Evolutionary conservation across 2,113 vertebrate genomes (phyloP).

Genomic region (Silurus asotus): DNA sequence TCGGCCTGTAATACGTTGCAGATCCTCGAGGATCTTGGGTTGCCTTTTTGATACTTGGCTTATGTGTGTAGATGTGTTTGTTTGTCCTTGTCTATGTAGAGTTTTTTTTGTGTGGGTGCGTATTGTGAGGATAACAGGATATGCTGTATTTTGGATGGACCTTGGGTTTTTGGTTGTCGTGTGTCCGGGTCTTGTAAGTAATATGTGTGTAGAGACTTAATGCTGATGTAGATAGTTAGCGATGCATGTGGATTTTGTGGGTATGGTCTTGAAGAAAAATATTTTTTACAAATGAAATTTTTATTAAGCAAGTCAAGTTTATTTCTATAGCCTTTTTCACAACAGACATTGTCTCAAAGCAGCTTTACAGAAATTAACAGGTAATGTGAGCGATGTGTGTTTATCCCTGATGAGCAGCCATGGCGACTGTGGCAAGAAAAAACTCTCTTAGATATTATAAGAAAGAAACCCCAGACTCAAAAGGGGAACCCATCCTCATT

Average conservation of each 20-base stretch:
- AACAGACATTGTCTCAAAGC: too few species aligned
- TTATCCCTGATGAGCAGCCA: too few species aligned
- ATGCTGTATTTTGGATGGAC: neutral
- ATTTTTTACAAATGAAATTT: too few species aligned
- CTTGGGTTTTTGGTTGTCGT: neutral
- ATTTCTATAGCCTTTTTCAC: too few species aligned
- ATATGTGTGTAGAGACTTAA: neutral
- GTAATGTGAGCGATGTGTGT: too few species aligned
- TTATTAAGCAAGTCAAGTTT: too few species aligned
- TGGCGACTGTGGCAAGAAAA: too few species aligned
- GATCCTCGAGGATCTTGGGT: neutral
- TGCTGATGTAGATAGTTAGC: neutral
- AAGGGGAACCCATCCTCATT: too few species aligned
- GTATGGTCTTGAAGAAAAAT: neutral
- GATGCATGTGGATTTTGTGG: neutral
- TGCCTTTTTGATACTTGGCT: neutral
- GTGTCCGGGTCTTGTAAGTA: neutral
- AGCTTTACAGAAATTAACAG: too few species aligned
- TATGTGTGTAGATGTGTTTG: neutral
- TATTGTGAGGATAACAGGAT: neutral
- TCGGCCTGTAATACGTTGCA: neutral
- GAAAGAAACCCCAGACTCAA: too few species aligned
- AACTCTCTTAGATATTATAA: too few species aligned
- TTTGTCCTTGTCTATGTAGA: neutral
- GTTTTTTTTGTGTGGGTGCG: neutral